Conservation (phyloP, 2,113 vertebrate species). For the Amia ocellicauda region DNA sequence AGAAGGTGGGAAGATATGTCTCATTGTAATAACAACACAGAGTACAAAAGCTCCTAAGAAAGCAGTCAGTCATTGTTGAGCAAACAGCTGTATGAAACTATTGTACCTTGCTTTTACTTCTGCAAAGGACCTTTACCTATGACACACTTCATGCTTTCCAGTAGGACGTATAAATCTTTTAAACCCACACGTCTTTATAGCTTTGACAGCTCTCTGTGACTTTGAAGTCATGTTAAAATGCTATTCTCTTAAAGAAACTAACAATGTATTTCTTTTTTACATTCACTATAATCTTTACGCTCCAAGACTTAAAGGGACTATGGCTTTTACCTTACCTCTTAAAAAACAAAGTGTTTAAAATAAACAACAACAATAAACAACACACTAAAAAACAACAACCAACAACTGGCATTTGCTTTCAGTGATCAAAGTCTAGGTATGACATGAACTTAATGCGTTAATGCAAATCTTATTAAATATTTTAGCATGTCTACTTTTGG, state of each 20-base stretch:
- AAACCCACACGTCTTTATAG: background rate
- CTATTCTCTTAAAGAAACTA: background rate
- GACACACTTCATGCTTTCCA: background rate
- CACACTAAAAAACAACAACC: too few relatives aligned
- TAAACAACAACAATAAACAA: too few relatives aligned
- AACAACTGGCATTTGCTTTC: background rate
- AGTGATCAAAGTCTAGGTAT: background rate
- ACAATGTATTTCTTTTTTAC: too few relatives aligned
- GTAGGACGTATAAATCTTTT: background rate
- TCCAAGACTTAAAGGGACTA: background rate
- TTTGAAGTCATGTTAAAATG: constrained; percentile 3
- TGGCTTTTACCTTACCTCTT: background rate
- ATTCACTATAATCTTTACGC: background rate
- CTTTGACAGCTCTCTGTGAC: background rate
- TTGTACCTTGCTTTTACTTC: background rate
- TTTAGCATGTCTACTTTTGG: too few relatives aligned
- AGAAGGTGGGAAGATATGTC: too few relatives aligned
- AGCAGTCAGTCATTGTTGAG: too few relatives aligned
- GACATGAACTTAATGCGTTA: background rate
- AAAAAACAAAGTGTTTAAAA: background rate
- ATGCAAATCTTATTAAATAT: too few relatives aligned
- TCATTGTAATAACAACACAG: too few relatives aligned
- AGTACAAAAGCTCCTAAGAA: too few relatives aligned
- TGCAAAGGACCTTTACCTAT: background rate
- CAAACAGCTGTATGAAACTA: too few relatives aligned